phyloP scores from a whole-genome alignment of 2,888 invertebrate species.

The Eupithecia exiguata region DNA sequence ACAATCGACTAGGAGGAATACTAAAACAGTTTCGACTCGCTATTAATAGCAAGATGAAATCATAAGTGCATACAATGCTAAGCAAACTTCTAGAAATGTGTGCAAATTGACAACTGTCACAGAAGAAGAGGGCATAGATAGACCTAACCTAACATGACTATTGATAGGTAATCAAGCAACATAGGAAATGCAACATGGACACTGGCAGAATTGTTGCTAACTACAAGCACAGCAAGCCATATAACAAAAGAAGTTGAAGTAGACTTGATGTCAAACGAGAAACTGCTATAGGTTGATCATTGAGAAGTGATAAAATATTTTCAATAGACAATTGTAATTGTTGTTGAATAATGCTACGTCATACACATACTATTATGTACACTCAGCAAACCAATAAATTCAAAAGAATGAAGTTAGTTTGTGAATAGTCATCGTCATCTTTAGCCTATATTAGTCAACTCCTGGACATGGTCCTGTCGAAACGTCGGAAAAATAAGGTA shows the following conservation, averaged over 20 bases:
- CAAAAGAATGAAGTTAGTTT: background rate
- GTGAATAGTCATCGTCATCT: too few relatives aligned
- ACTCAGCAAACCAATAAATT: background rate
- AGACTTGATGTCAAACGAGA: background rate
- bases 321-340: background rate
- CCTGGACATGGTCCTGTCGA: too few relatives aligned
- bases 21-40: conserved; percentile 10
- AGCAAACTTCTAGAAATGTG: background rate
- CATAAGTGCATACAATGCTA: background rate
- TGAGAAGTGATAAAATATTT: too few relatives aligned
- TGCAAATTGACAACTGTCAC: background rate
- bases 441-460: too few relatives aligned
- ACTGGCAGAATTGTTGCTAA: too few relatives aligned
- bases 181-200: background rate
- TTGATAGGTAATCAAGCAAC: background rate
- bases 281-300: background rate
- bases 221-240: too few relatives aligned
- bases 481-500: too few relatives aligned
- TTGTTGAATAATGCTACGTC: background rate
- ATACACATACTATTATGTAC: background rate
- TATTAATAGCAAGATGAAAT: conserved; percentile 22
- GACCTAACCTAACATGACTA: background rate
- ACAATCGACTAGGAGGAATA: background rate
- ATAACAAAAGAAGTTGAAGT: too few relatives aligned
- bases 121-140: background rate